These are phyloP conservation scores for Drosophila longiperda DNA, from an alignment of 2,888 invertebrate genomes.

Conservation along the genomic window DNA sequence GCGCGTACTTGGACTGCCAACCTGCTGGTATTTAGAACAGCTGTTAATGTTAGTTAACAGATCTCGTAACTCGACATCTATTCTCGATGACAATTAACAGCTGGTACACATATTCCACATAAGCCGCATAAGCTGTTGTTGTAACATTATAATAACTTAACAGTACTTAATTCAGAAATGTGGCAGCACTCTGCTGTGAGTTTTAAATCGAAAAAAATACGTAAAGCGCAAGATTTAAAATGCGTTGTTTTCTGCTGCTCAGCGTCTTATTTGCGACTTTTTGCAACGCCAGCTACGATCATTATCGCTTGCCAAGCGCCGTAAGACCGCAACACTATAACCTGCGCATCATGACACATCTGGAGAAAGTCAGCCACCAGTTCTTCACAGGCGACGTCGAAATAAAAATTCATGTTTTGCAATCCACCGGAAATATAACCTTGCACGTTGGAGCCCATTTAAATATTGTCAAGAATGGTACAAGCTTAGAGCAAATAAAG, in stretches of 20 bases:
- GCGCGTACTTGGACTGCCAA: conserved; percentile 36
- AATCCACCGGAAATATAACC: conserved; percentile 87
- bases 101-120: not conserved
- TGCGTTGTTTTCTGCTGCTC: conserved; percentile 23
- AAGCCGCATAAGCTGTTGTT: not conserved
- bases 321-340: conserved; percentile 84
- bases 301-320: conserved; percentile 84
- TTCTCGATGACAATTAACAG: conserved; percentile 13
- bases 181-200: conserved; percentile 28
- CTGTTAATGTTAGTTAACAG: conserved; percentile 35
- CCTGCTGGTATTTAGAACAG: conserved; percentile 20
- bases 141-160: not conserved
- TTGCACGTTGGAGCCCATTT: conserved; percentile 86
- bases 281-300: conserved; percentile 35
- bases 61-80: not conserved
- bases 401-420: conserved; percentile 80
- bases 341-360: conserved; percentile 84
- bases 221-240: conserved; percentile 19
- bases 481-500: not conserved
- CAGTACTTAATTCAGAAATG: not conserved
- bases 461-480: conserved; percentile 17
- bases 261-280: conserved; percentile 8
- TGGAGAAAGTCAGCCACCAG: conserved; percentile 81
- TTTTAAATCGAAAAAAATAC: conserved; percentile 31
- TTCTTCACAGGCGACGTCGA: conserved; percentile 83